Conservation (phyloP, 2,797 vertebrate genomes). For the Tolypeutes matacus region DNA sequence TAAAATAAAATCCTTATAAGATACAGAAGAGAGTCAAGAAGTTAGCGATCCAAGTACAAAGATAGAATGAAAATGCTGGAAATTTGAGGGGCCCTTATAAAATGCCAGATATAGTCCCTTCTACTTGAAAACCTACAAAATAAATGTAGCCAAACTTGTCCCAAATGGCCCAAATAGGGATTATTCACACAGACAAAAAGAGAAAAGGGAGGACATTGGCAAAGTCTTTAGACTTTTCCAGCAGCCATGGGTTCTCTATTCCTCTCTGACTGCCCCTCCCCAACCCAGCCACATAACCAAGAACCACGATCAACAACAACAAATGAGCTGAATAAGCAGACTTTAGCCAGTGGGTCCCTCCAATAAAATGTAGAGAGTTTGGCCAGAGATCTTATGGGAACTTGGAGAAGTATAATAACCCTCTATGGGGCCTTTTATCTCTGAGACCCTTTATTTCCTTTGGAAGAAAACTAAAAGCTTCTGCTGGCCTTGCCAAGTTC, state of each 20-base stretch:
- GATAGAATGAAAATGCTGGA: not conserved
- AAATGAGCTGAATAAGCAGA: not conserved
- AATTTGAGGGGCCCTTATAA: not conserved
- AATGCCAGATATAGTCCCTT: not conserved
- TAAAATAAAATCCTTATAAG: not conserved
- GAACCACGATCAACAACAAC: not conserved
- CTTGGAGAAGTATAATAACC: not conserved
- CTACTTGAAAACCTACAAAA: not conserved
- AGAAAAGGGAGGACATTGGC: not conserved
- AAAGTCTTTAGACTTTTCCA: not conserved
- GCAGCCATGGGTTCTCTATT: accelerated
- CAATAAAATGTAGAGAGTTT: not conserved
- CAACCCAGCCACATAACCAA: not conserved
- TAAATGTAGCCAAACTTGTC: not conserved
- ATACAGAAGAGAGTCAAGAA: not conserved
- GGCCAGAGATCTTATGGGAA: not conserved
- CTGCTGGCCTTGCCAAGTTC: not conserved
- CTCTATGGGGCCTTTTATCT: not conserved
- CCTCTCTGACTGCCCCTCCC: not conserved
- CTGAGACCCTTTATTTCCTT: not conserved
- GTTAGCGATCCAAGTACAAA: not conserved
- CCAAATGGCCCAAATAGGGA: not conserved
- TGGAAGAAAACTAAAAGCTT: not conserved
- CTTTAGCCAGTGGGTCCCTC: not conserved
- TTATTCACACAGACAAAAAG: not conserved